A percentile compares a stretch with the other conserved stretches of the same genome.
phyloP scores from a whole-genome alignment of 2,113 vertebrate species.

The Pollachius pollachius region DNA sequence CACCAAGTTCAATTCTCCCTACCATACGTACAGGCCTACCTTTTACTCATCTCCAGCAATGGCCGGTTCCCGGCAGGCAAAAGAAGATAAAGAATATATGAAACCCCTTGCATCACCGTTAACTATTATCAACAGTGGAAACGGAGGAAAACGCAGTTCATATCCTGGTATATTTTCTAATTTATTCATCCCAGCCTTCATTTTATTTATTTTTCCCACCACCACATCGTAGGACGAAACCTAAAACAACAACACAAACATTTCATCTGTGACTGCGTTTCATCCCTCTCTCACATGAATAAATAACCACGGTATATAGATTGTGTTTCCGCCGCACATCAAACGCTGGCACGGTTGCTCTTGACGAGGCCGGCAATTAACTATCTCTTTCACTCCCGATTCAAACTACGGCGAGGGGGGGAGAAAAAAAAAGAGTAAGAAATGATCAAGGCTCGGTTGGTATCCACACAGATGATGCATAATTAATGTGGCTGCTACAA shows the following conservation, averaged over 20 bases:
- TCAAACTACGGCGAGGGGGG: slow-evolving; percentile 28
- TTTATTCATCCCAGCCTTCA: slow-evolving; percentile 13
- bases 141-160: too few relatives aligned
- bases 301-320: slow-evolving; percentile 55
- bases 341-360: slow-evolving; percentile 53
- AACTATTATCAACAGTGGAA: too few relatives aligned
- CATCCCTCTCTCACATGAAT: slow-evolving; percentile 53
- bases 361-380: slow-evolving; percentile 70
- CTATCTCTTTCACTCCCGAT: slow-evolving; percentile 63
- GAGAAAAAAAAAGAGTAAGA: slow-evolving; percentile 38
- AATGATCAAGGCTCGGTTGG: slow-evolving; percentile 70
- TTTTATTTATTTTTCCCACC: slow-evolving; percentile 4
- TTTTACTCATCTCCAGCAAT: too few relatives aligned
- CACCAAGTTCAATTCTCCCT: too few relatives aligned
- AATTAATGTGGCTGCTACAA: slow-evolving; percentile 78
- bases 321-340: slow-evolving; percentile 45
- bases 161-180: neutral
- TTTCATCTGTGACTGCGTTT: slow-evolving; percentile 44
- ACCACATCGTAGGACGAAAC: slow-evolving; percentile 15
- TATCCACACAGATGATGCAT: slow-evolving; percentile 70
- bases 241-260: slow-evolving; percentile 35
- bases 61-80: too few relatives aligned
- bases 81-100: too few relatives aligned
- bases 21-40: too few relatives aligned
- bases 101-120: too few relatives aligned